Evolutionary conservation across 1,140 invertebrate genomes (phyloP).

Genomic region (Pomacea maculata): DNA sequence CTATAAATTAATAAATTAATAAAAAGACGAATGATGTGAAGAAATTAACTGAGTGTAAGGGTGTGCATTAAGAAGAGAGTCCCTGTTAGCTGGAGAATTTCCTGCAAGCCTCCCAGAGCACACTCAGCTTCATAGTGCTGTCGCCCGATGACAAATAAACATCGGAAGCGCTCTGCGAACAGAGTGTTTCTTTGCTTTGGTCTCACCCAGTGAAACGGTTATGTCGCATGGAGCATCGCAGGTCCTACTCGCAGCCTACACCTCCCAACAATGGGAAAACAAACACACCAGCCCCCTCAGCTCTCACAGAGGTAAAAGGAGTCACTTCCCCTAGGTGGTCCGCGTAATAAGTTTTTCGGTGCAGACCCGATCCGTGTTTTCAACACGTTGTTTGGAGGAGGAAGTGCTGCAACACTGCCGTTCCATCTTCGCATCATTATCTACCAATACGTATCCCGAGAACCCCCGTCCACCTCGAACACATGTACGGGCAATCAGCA

Average conservation of each 20-base stretch:
- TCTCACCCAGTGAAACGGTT: not conserved
- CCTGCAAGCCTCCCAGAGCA: too few species aligned
- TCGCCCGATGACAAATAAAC: not conserved
- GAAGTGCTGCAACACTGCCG: conserved; percentile 1
- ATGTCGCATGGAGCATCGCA: not conserved
- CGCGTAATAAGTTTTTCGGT: conserved; percentile 17
- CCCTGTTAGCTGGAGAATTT: too few species aligned
- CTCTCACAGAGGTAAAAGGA: conserved; percentile 5
- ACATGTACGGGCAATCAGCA: conserved; percentile 9
- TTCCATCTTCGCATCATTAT: conserved; percentile 22
- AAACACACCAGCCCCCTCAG: conserved; percentile 7
- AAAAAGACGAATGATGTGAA: too few species aligned
- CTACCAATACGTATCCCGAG: conserved; percentile 3
- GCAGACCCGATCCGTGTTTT: conserved; percentile 11
- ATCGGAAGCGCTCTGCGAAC: not conserved
- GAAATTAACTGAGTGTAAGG: too few species aligned
- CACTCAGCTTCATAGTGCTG: not conserved
- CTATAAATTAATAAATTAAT: too few species aligned
- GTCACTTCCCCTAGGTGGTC: conserved; percentile 17
- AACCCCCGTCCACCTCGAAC: not conserved
- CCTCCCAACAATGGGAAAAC: conserved; percentile 8
- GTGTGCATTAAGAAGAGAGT: too few species aligned
- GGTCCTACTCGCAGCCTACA: not conserved
- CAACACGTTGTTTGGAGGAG: conserved; percentile 3
- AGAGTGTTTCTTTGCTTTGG: not conserved